Conservation (phyloP, 2,113 vertebrate species). For the Canis aureus region DNA sequence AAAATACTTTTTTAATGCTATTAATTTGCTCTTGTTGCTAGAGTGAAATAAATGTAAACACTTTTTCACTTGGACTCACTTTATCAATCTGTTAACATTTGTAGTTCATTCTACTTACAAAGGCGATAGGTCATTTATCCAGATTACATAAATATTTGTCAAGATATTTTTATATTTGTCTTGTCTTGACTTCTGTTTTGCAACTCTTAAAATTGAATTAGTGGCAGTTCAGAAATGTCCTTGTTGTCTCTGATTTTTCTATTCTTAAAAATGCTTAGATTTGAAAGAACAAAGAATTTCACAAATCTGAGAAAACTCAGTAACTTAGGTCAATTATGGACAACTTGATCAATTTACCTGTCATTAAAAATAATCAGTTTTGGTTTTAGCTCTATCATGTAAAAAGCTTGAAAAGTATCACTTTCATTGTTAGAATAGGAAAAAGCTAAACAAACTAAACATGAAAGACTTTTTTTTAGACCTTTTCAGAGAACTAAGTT, state of each 20-base stretch:
- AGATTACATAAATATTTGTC: neutral
- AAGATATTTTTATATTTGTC: slow-evolving; percentile 9
- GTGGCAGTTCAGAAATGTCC: neutral
- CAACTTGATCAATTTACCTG: neutral
- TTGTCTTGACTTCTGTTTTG: neutral
- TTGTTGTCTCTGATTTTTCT: neutral
- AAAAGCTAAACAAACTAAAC: neutral
- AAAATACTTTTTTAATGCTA: neutral
- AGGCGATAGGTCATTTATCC: neutral
- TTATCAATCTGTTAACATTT: neutral
- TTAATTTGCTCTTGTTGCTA: neutral
- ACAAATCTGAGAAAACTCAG: neutral
- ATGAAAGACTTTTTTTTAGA: neutral
- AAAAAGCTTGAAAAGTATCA: neutral
- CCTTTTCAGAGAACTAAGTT: neutral
- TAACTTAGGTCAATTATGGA: neutral
- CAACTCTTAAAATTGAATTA: neutral
- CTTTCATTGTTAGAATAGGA: neutral
- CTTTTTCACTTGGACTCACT: neutral
- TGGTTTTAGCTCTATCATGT: neutral
- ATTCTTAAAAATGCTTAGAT: slow-evolving; percentile 1
- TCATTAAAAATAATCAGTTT: neutral
- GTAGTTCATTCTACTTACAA: neutral
- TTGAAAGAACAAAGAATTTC: neutral
- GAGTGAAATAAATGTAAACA: neutral